phyloP scores from a whole-genome alignment of 1,140 invertebrate species.

The Aphidius gifuensis region DNA sequence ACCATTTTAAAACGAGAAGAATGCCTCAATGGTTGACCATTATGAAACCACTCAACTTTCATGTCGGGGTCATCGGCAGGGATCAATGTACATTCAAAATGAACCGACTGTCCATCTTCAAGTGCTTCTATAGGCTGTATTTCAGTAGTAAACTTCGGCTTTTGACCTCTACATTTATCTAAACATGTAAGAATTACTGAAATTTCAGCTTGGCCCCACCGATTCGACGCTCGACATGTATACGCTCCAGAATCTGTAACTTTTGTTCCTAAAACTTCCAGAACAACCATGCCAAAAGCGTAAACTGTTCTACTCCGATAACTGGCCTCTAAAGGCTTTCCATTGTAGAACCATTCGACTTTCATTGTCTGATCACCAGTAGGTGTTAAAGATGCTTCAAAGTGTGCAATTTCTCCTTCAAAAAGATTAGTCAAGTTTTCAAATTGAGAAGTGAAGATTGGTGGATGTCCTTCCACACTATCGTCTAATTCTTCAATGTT shows the following conservation, averaged over 20 bases:
- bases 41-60: constrained; percentile 95
- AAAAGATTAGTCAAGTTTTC: constrained; percentile 76
- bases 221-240: constrained; percentile 83
- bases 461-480: constrained; percentile 75
- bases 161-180: constrained; percentile 79
- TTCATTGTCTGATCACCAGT: constrained; percentile 94
- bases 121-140: constrained; percentile 81
- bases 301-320: constrained; percentile 87
- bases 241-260: constrained; percentile 85
- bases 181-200: constrained; percentile 79
- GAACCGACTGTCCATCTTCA: constrained; percentile 87
- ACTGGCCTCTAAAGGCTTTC: constrained; percentile 81
- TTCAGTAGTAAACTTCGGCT: constrained; percentile 84
- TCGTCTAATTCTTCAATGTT: constrained; percentile 67
- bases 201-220: constrained; percentile 83
- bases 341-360: constrained; percentile 97
- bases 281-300: constrained; percentile 92
- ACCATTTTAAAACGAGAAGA: constrained; percentile 90
- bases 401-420: constrained; percentile 90
- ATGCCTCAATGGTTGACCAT: constrained; percentile 81
- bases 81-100: constrained; percentile 88
- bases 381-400: constrained; percentile 89
- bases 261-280: constrained; percentile 88
- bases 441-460: constrained; percentile 84
- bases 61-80: constrained; percentile 92